Conservation (phyloP, 2,797 vertebrate species). For the Bovichtus diacanthus region DNA sequence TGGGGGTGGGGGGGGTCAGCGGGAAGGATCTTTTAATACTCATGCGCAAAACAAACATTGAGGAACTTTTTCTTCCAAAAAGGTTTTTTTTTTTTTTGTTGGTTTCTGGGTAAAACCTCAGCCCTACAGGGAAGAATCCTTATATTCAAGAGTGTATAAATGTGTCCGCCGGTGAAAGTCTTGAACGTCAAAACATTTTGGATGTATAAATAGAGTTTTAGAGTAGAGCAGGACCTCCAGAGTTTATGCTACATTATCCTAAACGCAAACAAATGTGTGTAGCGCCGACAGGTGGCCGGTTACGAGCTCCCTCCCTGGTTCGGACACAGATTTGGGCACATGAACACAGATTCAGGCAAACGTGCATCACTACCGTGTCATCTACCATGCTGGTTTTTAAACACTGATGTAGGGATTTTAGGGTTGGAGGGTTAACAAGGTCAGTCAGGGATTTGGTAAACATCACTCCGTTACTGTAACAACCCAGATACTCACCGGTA, state of each 20-base stretch:
- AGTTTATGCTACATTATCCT: background rate
- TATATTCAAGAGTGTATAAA: too few relatives aligned
- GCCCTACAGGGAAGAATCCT: too few relatives aligned
- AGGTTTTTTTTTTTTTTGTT: too few relatives aligned
- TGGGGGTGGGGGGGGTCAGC: too few relatives aligned
- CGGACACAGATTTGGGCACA: slow-evolving; percentile 6
- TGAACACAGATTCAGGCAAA: slow-evolving; percentile 39
- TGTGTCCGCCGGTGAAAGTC: too few relatives aligned
- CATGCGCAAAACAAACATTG: too few relatives aligned
- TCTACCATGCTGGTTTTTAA: slow-evolving; percentile 48
- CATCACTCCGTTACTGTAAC: slow-evolving; percentile 64
- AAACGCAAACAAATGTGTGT: background rate
- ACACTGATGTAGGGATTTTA: slow-evolving; percentile 8
- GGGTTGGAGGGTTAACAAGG: slow-evolving; percentile 49
- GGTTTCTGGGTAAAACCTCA: too few relatives aligned
- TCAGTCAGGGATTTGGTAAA: slow-evolving; percentile 57
- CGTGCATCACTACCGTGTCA: slow-evolving; percentile 49
- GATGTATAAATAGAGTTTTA: background rate
- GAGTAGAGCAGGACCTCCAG: background rate
- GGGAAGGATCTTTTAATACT: too few relatives aligned
- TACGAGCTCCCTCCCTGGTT: slow-evolving; percentile 9
- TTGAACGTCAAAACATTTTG: too few relatives aligned
- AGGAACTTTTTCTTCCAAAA: too few relatives aligned
- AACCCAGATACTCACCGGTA: slow-evolving; percentile 86
- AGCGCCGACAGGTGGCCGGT: background rate